Percentiles rank a stretch among this genome's conserved stretches.
phyloP scores from a whole-genome alignment of 2,888 invertebrate genomes.

The Crematogaster levior region DNA sequence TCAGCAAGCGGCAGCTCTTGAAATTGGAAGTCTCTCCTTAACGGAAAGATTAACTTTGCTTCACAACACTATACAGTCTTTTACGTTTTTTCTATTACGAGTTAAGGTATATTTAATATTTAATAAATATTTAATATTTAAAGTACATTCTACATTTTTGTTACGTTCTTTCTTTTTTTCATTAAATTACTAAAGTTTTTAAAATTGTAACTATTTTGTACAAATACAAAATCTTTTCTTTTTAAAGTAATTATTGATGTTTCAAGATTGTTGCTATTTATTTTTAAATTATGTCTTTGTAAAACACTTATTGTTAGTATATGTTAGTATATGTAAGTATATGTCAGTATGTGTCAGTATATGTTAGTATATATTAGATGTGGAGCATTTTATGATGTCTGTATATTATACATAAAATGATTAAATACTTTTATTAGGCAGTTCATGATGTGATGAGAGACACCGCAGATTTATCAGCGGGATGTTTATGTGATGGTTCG shows the following conservation, averaged over 20 bases:
- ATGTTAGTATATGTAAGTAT: no score
- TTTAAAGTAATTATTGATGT: background rate
- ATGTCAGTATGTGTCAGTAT: no score
- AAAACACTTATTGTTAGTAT: no score
- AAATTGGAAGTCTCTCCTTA: conserved; percentile 85
- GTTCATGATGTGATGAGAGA: conserved; percentile 92
- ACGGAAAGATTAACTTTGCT: conserved; percentile 87
- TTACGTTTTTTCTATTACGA: conserved; percentile 87
- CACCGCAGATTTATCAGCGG: conserved; percentile 90
- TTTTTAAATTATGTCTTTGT: background rate
- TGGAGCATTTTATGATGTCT: no score
- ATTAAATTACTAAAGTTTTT: background rate
- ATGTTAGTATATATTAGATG: no score
- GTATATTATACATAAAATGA: conserved; percentile 2
- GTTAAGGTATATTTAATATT: conserved; percentile 86
- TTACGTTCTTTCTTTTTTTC: no score
- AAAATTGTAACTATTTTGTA: background rate
- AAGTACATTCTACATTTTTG: no score
- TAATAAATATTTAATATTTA: background rate
- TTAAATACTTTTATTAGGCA: conserved; percentile 87
- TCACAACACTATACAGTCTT: conserved; percentile 86
- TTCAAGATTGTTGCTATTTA: background rate
- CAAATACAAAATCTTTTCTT: background rate
- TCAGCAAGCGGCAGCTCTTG: conserved; percentile 86
- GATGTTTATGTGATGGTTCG: conserved; percentile 81